A percentile compares a stretch with the other conserved stretches of the same genome.
phyloP scores from a whole-genome alignment of 1,140 invertebrate species.

The Himalopsyche phryganea region DNA sequence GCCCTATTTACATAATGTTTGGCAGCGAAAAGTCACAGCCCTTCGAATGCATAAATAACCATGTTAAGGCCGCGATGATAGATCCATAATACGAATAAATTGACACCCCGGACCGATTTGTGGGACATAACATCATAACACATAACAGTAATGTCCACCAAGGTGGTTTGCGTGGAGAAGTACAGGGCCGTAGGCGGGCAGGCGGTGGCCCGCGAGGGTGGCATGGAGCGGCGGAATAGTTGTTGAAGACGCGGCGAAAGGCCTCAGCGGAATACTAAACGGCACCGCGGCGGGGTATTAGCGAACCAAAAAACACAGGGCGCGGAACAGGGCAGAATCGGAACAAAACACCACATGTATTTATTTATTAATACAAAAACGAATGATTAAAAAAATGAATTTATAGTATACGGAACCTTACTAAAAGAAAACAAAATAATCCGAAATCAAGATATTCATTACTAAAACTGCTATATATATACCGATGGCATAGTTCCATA shows the following conservation, averaged over 20 bases:
- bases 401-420: too few relatives aligned
- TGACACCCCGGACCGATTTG: neutral
- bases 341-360: neutral
- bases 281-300: constrained; percentile 22
- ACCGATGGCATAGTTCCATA: too few relatives aligned
- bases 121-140: constrained; percentile 2
- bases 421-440: too few relatives aligned
- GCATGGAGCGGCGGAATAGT: constrained; percentile 4
- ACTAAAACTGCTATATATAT: too few relatives aligned
- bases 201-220: neutral
- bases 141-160: too few relatives aligned
- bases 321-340: neutral
- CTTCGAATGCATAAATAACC: too few relatives aligned
- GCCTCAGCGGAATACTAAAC: constrained; percentile 31
- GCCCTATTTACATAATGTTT: too few relatives aligned
- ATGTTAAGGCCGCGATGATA: too few relatives aligned
- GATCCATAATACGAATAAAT: constrained; percentile 7
- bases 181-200: neutral
- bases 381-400: too few relatives aligned
- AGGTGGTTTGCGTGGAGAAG: neutral
- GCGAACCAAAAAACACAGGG: constrained; percentile 24
- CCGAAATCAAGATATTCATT: too few relatives aligned
- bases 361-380: too few relatives aligned
- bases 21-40: too few relatives aligned
- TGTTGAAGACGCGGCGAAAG: constrained; percentile 13